These are phyloP conservation scores for Artibeus lituratus DNA, from an alignment of 2,797 vertebrate genomes.

Conservation along the genomic window DNA sequence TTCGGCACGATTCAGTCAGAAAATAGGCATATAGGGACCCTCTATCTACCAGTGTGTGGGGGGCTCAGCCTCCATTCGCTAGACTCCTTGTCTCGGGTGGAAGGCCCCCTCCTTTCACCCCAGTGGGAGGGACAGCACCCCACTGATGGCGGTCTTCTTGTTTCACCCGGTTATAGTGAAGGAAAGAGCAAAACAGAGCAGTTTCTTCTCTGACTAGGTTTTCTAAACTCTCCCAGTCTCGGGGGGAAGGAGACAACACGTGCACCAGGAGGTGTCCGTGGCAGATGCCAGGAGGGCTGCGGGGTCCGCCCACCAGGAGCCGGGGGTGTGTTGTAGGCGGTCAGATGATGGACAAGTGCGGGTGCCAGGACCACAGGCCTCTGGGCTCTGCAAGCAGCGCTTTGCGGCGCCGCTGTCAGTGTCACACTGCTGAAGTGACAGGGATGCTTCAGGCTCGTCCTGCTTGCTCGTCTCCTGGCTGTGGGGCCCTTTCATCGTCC, in stretches of 20 bases:
- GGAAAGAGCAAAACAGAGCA: background rate
- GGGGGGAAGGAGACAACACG: background rate
- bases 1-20: background rate
- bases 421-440: rapidly evolving
- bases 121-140: rapidly evolving
- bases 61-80: rapidly evolving
- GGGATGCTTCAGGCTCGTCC: background rate
- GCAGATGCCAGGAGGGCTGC: too few species aligned
- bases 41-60: rapidly evolving
- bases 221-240: background rate
- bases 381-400: background rate
- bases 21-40: rapidly evolving
- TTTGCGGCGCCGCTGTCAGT: rapidly evolving
- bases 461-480: background rate
- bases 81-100: background rate
- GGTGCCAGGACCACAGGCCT: too few species aligned
- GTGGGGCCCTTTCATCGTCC: background rate
- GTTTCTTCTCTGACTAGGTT: background rate
- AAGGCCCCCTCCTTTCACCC: background rate
- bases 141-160: background rate
- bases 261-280: background rate
- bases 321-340: too few species aligned
- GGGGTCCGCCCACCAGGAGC: too few species aligned
- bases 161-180: background rate
- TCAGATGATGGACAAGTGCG: too few species aligned